A percentile compares a stretch with the other conserved stretches of the same genome.
phyloP scores from a whole-genome alignment of 2,113 vertebrate species.

The Syngnathus typhle region DNA sequence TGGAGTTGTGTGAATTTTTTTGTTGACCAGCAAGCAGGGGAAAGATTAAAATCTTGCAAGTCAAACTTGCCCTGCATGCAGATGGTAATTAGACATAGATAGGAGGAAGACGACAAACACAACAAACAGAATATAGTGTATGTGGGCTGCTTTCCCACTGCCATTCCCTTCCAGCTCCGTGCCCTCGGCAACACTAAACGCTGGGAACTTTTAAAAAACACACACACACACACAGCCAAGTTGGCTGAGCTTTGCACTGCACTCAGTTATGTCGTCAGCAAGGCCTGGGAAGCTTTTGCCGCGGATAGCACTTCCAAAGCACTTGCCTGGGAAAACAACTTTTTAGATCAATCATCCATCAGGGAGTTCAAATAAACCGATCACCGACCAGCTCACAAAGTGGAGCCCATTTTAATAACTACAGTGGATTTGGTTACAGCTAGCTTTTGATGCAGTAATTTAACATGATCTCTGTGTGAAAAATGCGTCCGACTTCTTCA shows the following conservation, averaged over 20 bases:
- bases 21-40: slow-evolving; percentile 3
- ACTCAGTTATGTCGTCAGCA: slow-evolving; percentile 5
- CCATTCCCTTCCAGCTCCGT: slow-evolving; percentile 51
- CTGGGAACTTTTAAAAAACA: slow-evolving; percentile 39
- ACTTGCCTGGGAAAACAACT: not conserved
- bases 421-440: not conserved
- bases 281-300: slow-evolving; percentile 23
- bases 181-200: slow-evolving; percentile 31
- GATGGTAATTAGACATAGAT: slow-evolving; percentile 11
- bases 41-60: slow-evolving; percentile 7
- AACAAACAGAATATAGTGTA: slow-evolving; percentile 50
- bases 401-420: too few species aligned
- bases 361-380: too few species aligned
- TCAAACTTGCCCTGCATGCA: not conserved
- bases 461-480: not conserved
- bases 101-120: slow-evolving; percentile 22
- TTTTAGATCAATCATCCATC: too few species aligned
- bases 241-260: slow-evolving; percentile 26
- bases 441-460: not conserved
- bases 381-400: too few species aligned
- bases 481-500: not conserved
- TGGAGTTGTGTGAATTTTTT: too few species aligned
- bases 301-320: not conserved
- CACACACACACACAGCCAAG: slow-evolving; percentile 12
- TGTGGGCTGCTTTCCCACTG: slow-evolving; percentile 11